phyloP scores from a whole-genome alignment of 2,888 invertebrate species.

The Sarcophaga caerulescens region DNA sequence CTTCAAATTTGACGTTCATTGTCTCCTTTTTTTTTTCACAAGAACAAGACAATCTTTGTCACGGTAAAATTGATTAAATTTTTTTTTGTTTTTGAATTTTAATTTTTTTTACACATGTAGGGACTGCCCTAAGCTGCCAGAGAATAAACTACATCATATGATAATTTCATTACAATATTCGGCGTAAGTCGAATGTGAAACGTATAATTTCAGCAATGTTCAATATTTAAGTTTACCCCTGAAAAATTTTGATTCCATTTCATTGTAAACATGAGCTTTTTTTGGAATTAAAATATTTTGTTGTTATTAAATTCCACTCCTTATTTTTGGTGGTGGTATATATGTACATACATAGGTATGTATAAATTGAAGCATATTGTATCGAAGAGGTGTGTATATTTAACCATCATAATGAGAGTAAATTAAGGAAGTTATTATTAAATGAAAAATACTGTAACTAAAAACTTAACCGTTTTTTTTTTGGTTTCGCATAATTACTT shows the following conservation, averaged over 20 bases:
- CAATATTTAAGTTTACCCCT: conserved; percentile 29
- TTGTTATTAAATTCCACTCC: conserved; percentile 57
- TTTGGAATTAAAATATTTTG: conserved; percentile 49
- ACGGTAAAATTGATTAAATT: conserved; percentile 56
- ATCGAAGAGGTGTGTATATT: conserved; percentile 52
- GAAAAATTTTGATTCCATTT: too few species aligned
- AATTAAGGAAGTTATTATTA: conserved; percentile 63
- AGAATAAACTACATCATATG: too few species aligned
- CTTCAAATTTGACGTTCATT: conserved; percentile 41
- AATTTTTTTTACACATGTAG: conserved; percentile 15
- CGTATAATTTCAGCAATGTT: conserved; percentile 6
- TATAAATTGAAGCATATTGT: background rate
- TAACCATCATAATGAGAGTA: conserved; percentile 53
- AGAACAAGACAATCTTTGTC: conserved; percentile 44
- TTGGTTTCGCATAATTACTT: conserved; percentile 59
- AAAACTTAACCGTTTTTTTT: conserved; percentile 19
- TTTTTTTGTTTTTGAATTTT: conserved; percentile 49
- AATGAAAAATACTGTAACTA: conserved; percentile 23
- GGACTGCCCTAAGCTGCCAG: background rate
- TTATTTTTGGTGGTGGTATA: conserved; percentile 7
- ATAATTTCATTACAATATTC: too few species aligned
- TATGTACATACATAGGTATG: background rate
- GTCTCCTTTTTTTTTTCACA: background rate
- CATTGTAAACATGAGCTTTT: background rate
- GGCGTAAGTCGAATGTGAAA: background rate